Percentiles rank a stretch among this genome's conserved stretches.
phyloP scores from a whole-genome alignment of 2,888 invertebrate genomes.

The Acholoe squamosa region DNA sequence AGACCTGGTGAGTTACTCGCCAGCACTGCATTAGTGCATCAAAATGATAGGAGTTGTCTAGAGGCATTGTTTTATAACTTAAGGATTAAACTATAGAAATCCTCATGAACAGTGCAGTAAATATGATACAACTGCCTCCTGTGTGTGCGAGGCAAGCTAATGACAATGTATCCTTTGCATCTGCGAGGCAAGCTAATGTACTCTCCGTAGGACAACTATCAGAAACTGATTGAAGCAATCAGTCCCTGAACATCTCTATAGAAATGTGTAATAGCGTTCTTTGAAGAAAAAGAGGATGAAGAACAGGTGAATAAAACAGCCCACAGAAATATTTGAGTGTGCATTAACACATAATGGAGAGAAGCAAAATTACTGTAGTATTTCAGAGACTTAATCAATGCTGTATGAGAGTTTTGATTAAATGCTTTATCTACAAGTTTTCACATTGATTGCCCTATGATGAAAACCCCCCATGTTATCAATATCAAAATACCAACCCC shows the following conservation, averaged over 20 bases:
- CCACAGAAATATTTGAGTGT: too few relatives aligned
- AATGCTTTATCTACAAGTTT: neutral
- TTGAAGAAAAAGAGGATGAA: too few relatives aligned
- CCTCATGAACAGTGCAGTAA: constrained; percentile 28
- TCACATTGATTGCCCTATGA: neutral
- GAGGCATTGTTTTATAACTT: too few relatives aligned
- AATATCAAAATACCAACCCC: too few relatives aligned
- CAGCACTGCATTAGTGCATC: too few relatives aligned
- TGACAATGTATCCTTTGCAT: too few relatives aligned
- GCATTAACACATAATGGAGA: neutral
- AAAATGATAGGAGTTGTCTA: too few relatives aligned
- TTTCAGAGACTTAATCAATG: neutral
- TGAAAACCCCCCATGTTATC: too few relatives aligned
- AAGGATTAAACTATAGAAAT: constrained; percentile 26
- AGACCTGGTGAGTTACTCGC: too few relatives aligned
- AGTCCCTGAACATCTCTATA: neutral
- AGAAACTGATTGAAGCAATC: neutral
- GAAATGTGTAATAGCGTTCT: neutral
- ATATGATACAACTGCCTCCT: neutral
- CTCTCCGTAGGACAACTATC: neutral
- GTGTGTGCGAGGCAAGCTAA: neutral
- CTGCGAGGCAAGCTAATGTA: neutral
- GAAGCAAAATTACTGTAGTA: neutral
- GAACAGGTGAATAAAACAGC: too few relatives aligned
- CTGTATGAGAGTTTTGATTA: constrained; percentile 4